A percentile compares a stretch with the other conserved stretches of the same genome.
These are phyloP conservation scores for Alcis repandata DNA, from an alignment of 2,888 invertebrate genomes.

Conservation along the genomic window DNA sequence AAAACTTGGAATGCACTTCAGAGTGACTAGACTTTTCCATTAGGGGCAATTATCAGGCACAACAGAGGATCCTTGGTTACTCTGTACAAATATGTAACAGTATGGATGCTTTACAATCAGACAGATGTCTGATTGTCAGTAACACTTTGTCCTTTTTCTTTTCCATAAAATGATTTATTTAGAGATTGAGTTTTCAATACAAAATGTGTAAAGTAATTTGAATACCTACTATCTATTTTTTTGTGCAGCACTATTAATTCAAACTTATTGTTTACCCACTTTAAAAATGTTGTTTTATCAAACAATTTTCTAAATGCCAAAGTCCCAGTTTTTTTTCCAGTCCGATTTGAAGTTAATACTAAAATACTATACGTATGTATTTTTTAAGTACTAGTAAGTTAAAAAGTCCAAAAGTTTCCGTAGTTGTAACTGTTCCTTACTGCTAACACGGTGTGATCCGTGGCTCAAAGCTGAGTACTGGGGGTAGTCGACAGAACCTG, in stretches of 20 bases:
- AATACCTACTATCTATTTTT: too few relatives aligned
- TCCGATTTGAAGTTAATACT: too few relatives aligned
- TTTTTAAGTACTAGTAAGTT: too few relatives aligned
- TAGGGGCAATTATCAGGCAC: constrained; percentile 85
- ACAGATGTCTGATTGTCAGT: background rate
- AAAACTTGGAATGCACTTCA: constrained; percentile 85
- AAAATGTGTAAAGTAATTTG: too few relatives aligned
- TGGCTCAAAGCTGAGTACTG: constrained; percentile 43
- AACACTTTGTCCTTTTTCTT: background rate
- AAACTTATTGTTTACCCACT: too few relatives aligned
- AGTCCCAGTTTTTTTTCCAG: too few relatives aligned
- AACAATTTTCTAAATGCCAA: too few relatives aligned
- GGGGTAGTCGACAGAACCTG: constrained; percentile 78
- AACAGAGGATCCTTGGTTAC: constrained; percentile 70
- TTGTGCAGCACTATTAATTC: too few relatives aligned
- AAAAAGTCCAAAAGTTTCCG: too few relatives aligned
- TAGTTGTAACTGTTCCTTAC: constrained; percentile 11
- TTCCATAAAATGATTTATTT: background rate
- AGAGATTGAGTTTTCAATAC: too few relatives aligned
- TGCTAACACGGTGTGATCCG: constrained; percentile 24
- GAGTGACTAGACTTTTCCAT: constrained; percentile 86
- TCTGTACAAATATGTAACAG: constrained; percentile 7
- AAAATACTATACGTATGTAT: too few relatives aligned
- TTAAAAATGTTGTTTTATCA: too few relatives aligned
- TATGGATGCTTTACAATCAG: constrained; percentile 7